phyloP scores from a whole-genome alignment of 2,113 vertebrate genomes.

The Physeter macrocephalus region DNA sequence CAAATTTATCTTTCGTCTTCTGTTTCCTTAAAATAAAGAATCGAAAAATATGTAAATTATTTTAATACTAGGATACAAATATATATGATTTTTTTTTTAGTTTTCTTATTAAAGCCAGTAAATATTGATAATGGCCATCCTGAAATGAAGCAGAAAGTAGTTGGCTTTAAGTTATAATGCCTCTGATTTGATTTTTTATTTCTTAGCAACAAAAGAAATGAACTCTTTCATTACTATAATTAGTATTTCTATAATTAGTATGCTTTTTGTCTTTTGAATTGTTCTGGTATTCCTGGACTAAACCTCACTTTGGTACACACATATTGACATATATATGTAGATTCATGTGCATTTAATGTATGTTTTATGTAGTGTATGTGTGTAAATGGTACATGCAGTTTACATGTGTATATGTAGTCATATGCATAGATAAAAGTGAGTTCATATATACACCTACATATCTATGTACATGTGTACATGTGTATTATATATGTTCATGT shows the following conservation, averaged over 20 bases:
- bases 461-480: background rate
- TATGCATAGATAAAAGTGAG: background rate
- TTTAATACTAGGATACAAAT: background rate
- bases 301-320: background rate
- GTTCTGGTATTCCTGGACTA: background rate
- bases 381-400: background rate
- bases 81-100: background rate
- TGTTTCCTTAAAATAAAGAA: background rate
- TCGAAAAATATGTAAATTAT: background rate
- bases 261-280: background rate
- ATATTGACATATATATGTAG: background rate
- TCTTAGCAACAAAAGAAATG: background rate
- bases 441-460: background rate
- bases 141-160: background rate
- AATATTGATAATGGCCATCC: background rate
- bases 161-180: background rate
- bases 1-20: background rate
- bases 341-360: background rate
- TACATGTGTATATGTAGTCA: background rate
- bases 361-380: background rate
- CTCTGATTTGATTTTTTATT: background rate
- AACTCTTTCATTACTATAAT: background rate
- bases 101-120: background rate
- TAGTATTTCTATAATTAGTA: background rate
- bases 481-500: background rate